Evolutionary conservation across 1,140 invertebrate genomes (phyloP).

Genomic region (Ceratitis capitata): DNA sequence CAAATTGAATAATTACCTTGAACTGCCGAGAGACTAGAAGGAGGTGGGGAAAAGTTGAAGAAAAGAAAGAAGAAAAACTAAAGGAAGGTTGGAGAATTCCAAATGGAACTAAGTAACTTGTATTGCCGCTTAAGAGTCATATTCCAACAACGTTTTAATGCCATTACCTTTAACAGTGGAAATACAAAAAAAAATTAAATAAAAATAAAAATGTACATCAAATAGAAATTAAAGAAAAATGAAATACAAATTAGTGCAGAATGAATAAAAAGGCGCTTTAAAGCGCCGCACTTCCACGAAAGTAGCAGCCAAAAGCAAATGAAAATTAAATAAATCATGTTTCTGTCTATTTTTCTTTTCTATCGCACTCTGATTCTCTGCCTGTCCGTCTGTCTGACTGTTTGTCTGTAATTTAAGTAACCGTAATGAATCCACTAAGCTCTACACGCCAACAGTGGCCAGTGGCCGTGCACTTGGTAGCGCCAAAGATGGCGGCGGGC

Average conservation of each 20-base stretch:
- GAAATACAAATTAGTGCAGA: neutral
- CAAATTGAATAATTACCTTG: slow-evolving; percentile 18
- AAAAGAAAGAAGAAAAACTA: neutral
- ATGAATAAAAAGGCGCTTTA: neutral
- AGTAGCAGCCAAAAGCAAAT: neutral
- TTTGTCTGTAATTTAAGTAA: neutral
- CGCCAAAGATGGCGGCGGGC: neutral
- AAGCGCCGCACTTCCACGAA: neutral
- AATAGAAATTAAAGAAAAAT: neutral
- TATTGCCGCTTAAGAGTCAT: neutral
- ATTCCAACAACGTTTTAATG: neutral
- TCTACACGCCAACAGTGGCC: neutral
- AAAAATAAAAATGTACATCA: neutral
- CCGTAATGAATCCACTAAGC: slow-evolving; percentile 9
- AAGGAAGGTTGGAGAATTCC: too few relatives aligned
- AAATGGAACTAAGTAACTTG: neutral
- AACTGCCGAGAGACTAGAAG: neutral
- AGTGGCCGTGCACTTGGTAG: slow-evolving; percentile 11
- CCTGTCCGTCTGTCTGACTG: too few relatives aligned
- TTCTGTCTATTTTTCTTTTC: too few relatives aligned
- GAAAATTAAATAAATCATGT: neutral
- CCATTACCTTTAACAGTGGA: neutral
- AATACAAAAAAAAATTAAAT: neutral
- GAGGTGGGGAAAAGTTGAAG: too few relatives aligned
- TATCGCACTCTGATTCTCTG: too few relatives aligned